Evolutionary conservation across 2,888 invertebrate genomes (phyloP), one percentile per base, ranked within the genome.

Genomic region (Candidula unifasciata): DNA sequence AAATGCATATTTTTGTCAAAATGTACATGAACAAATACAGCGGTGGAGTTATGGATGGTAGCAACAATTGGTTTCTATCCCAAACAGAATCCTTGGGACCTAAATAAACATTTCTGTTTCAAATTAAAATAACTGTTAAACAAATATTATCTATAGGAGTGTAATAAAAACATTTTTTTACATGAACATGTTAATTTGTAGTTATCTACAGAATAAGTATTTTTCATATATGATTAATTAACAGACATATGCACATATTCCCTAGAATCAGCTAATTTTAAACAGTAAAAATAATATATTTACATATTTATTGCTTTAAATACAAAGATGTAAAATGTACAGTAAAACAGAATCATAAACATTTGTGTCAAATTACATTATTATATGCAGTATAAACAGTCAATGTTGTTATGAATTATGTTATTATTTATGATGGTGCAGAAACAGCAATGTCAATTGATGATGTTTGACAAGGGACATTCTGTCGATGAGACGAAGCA

Each of bases 401-500:
- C 44, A 44, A 13, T 44, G 44, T 44, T 1, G 44, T 44, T 44
- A 30, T 18, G 13, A 74, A 74, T 54, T 24, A 73, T 21, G n/a
- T 30, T 27, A n/a, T n/a, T 30, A 24, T 64, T n/a, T 78, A 78
- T 64, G 68, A 68, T 30, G 80, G 44, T 18, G 68, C 79, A 64
- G 80, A 71, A 13, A 71, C 21, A 1, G 54, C 30, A 33, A 57
- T 66, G 52, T 80, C 71, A 30, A 35, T 71, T 18, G 80, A 30
- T 8, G 80, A 37, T n/a, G 35, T 27, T 16, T 30, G 80, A 52
- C 54, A 80, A 71, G 57, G 24, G 24, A 82, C 37, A 18, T 73
- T 71, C 57, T 83, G 86, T 27, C 77, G 85, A 44, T 86, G 83
- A 24, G 84, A 74, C 18, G 83, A 78, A 18, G 87, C 85, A 60